These are phyloP conservation scores for Penaeus monodon DNA, from an alignment of 2,888 invertebrate species.

Conservation along the genomic window DNA sequence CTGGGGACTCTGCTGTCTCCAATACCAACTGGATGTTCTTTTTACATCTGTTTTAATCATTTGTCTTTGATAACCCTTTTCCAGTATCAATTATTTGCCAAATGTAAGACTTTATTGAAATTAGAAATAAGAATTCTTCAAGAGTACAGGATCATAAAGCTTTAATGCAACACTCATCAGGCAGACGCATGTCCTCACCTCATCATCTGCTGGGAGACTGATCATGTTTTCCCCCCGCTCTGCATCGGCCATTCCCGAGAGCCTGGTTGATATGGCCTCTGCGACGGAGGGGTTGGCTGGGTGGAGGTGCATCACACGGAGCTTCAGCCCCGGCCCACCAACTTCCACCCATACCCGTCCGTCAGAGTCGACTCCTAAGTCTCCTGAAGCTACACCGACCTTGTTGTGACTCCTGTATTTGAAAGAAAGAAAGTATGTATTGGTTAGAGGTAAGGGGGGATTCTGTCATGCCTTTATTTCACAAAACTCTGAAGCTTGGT, in stretches of 20 bases:
- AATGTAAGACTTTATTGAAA: too few relatives aligned
- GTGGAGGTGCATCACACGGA: constrained; percentile 64
- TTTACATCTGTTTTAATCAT: too few relatives aligned
- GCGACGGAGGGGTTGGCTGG: constrained; percentile 63
- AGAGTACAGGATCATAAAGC: not conserved
- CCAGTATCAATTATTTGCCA: too few relatives aligned
- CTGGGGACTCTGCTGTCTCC: too few relatives aligned
- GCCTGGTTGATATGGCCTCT: constrained; percentile 33
- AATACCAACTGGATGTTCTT: too few relatives aligned
- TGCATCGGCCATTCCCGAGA: constrained; percentile 1
- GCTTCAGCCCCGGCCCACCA: constrained; percentile 47
- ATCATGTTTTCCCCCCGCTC: constrained; percentile 31
- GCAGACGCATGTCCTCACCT: constrained; percentile 7
- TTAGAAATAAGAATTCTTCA: not conserved
- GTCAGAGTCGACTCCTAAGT: constrained; percentile 55
- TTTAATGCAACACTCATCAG: not conserved
- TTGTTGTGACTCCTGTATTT: constrained; percentile 32
- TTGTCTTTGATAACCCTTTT: too few relatives aligned
- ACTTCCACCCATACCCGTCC: constrained; percentile 65
- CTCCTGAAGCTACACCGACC: constrained; percentile 45
- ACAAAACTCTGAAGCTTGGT: too few relatives aligned
- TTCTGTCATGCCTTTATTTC: too few relatives aligned
- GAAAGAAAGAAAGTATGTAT: too few relatives aligned
- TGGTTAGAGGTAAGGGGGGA: too few relatives aligned
- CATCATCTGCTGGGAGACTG: constrained; percentile 45